Percentiles rank a stretch among this genome's conserved stretches.
phyloP scores from a whole-genome alignment of 2,797 vertebrate species.

The Sus cebifrons region DNA sequence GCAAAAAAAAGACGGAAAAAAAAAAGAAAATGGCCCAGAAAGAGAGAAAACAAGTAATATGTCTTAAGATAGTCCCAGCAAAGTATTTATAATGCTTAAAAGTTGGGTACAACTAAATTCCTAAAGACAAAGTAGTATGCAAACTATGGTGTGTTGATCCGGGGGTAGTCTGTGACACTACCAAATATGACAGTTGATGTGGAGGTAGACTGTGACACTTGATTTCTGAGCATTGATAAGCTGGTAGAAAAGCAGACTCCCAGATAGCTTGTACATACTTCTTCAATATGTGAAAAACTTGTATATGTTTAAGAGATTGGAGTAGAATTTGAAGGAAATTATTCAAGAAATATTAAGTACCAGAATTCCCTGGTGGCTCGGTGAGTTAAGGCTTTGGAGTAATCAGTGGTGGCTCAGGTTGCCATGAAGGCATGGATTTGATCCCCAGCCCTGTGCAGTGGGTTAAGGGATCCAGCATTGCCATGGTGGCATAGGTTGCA shows the following conservation, averaged over 20 bases:
- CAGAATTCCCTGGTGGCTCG: no score
- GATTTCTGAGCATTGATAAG: neutral
- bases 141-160: neutral
- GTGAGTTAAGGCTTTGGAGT: no score
- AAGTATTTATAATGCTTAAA: neutral
- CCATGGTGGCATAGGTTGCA: no score
- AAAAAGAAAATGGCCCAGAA: neutral
- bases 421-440: no score
- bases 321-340: neutral
- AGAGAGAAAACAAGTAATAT: neutral
- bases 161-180: neutral
- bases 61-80: neutral
- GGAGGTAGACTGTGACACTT: neutral
- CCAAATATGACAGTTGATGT: neutral
- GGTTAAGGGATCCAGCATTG: no score
- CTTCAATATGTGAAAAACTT: neutral
- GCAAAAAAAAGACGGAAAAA: no score
- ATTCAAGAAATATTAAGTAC: slow-evolving; percentile 35
- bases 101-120: neutral
- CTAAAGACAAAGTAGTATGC: neutral
- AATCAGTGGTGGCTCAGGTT: no score
- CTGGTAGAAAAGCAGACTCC: slow-evolving; percentile 7
- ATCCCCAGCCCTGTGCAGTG: no score
- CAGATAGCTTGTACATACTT: neutral
- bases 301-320: neutral